A percentile compares a stretch with the other conserved stretches of the same genome.
phyloP scores from a whole-genome alignment of 2,888 invertebrate genomes.

The Notocelia uddmanniana region DNA sequence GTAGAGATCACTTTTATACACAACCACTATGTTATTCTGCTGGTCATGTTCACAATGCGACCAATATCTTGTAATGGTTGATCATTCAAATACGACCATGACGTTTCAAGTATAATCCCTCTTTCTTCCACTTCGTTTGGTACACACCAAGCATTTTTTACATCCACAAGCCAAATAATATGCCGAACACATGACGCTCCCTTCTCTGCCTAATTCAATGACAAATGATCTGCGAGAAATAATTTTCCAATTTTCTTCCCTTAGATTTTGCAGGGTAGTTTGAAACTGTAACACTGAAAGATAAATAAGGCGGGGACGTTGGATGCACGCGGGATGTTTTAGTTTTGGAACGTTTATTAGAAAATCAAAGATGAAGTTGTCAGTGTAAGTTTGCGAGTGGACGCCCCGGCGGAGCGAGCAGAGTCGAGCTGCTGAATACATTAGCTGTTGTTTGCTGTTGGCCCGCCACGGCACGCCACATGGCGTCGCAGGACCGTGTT shows the following conservation, averaged over 20 bases:
- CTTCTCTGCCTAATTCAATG: slow-evolving; percentile 59
- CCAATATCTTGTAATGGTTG: background rate
- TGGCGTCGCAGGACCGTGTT: slow-evolving; percentile 74
- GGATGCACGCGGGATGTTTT: slow-evolving; percentile 50
- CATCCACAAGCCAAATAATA: slow-evolving; percentile 62
- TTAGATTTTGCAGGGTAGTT: slow-evolving; percentile 24
- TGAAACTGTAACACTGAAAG: slow-evolving; percentile 28
- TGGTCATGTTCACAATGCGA: background rate
- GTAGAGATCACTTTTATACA: background rate
- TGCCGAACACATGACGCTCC: slow-evolving; percentile 60
- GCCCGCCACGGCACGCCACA: slow-evolving; percentile 75
- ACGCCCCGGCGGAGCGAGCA: slow-evolving; percentile 33
- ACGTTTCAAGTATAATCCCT: slow-evolving; percentile 53
- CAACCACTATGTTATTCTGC: background rate
- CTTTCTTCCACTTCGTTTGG: slow-evolving; percentile 63
- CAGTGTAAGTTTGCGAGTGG: slow-evolving; percentile 50
- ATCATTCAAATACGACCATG: slow-evolving; percentile 43
- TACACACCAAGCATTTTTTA: slow-evolving; percentile 59
- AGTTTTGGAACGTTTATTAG: slow-evolving; percentile 60
- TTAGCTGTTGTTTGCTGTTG: slow-evolving; percentile 77
- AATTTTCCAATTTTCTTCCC: slow-evolving; percentile 47
- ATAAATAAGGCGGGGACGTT: slow-evolving; percentile 48
- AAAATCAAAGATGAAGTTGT: slow-evolving; percentile 63
- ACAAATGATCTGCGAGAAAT: slow-evolving; percentile 58
- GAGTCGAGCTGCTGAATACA: slow-evolving; percentile 67